Evolutionary conservation across 2,113 vertebrate species (phyloP), one percentile per base, ranked within the genome.

Genomic region (Syngnathus floridae): DNA sequence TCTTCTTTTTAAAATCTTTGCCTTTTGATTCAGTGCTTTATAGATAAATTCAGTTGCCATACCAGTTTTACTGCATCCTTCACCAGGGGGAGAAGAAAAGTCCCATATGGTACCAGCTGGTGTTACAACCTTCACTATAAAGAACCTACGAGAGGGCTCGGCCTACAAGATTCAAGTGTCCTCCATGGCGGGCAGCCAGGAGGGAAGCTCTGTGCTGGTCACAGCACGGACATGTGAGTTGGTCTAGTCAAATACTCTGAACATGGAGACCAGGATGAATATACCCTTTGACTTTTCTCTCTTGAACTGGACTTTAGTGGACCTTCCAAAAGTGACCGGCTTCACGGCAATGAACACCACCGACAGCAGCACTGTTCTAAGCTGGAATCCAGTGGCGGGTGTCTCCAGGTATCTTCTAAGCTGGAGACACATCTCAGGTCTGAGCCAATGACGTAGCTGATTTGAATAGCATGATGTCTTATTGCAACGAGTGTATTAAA

Each of bases 341-440:
- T 92, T 95, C 52, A 64, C 58, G 1, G 72, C 88, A 12, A 74
- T 86, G 67, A 91, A 94, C 70, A 86, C 77, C 0, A 80, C 86
- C 0, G 88, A 91, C 66, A 86, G 84, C 76, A 91, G 90, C 19
- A 2, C 88, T 48, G 57, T 90, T 64, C 80, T 95, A 22, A 92
- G 89, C 73, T 95, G 94, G 94, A 81, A 45, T 0, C 83, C 81
- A 0, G 91, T 92, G 11, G 76, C 83, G 1, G 91, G 84, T 5
- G 90, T 78, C 63, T 93, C 93, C 8, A 88, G 67, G 0, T 95
- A 94, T 55, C 70, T 82, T 0, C 82, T 95, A 21, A 82, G 81
- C 1, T 95, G 93, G 93, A 88, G 85, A 26, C 89, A 90, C 69
- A 84, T 93, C 70, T 94, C 93, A 91, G 92, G 93, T 95, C 59